Conservation (phyloP, 1,140 invertebrate species). For the Rhagoletis pomonella region DNA sequence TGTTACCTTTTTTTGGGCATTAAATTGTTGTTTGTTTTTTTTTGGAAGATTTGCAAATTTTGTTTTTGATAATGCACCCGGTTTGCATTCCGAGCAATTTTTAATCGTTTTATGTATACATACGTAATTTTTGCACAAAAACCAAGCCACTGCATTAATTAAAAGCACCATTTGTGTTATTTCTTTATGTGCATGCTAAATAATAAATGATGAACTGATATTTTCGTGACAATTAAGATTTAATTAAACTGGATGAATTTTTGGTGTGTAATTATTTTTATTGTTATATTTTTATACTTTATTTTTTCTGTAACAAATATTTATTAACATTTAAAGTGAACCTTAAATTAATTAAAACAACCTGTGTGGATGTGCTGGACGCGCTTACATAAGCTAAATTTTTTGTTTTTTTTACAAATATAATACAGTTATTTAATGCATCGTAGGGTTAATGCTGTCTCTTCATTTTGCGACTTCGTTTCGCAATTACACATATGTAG, state of each 20-base stretch:
- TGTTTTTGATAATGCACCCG: neutral
- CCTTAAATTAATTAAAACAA: neutral
- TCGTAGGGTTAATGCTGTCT: no score
- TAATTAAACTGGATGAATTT: neutral
- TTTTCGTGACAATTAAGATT: constrained; percentile 8
- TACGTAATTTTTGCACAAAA: neutral
- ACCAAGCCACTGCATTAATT: neutral
- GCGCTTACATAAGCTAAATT: constrained; percentile 26
- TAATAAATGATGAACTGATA: neutral
- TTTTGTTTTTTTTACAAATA: constrained; percentile 17
- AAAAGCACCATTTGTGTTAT: neutral
- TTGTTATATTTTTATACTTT: neutral
- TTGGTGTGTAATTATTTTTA: neutral
- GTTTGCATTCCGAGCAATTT: neutral
- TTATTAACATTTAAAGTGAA: neutral
- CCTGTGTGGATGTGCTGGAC: neutral
- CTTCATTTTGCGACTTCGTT: no score
- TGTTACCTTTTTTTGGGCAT: neutral
- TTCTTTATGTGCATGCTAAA: neutral
- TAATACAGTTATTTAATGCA: neutral
- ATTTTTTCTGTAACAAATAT: neutral
- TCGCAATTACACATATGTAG: neutral
- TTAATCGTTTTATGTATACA: neutral
- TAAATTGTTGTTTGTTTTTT: neutral
- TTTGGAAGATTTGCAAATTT: neutral